phyloP scores from a whole-genome alignment of 2,888 invertebrate species.

The Trypoxylon attenuatum region DNA sequence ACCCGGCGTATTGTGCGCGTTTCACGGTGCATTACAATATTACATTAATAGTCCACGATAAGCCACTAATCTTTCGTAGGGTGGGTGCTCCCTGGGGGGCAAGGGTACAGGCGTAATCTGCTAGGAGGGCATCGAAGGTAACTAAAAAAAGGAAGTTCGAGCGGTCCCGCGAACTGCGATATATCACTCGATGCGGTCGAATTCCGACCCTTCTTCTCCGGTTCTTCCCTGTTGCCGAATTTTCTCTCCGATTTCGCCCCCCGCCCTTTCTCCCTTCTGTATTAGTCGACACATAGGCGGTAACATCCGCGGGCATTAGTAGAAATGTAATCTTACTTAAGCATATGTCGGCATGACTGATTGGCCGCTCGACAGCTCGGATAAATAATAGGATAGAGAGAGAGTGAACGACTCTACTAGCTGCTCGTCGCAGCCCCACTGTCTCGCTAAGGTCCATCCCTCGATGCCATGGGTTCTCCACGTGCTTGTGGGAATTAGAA shows the following conservation, averaged over 20 bases:
- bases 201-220: conserved; percentile 33
- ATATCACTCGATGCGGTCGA: conserved; percentile 60
- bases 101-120: conserved; percentile 67
- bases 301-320: conserved; percentile 62
- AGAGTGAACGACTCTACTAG: conserved; percentile 28
- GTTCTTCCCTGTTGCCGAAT: conserved; percentile 10
- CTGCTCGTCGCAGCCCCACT: conserved; percentile 19
- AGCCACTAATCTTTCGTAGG: conserved; percentile 71
- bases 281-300: conserved; percentile 40
- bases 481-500: conserved; percentile 59
- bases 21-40: conserved; percentile 60
- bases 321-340: conserved; percentile 73
- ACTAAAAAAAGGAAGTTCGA: conserved; percentile 51
- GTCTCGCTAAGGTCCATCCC: conserved; percentile 4
- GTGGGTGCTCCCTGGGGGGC: conserved; percentile 62
- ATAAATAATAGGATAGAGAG: conserved; percentile 64
- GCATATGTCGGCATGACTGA: conserved; percentile 73
- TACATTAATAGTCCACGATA: conserved; percentile 66
- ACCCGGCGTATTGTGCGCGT: conserved; percentile 50
- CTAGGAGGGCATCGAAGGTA: conserved; percentile 67
- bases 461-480: conserved; percentile 13
- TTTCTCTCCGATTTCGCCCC: conserved; percentile 42
- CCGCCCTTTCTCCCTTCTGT: conserved; percentile 16
- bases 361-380: conserved; percentile 66
- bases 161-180: conserved; percentile 54